Base-by-base conservation (phyloP, 92 coral and sea anemone genomes). In the Palythoa grandiflora region DNA sequence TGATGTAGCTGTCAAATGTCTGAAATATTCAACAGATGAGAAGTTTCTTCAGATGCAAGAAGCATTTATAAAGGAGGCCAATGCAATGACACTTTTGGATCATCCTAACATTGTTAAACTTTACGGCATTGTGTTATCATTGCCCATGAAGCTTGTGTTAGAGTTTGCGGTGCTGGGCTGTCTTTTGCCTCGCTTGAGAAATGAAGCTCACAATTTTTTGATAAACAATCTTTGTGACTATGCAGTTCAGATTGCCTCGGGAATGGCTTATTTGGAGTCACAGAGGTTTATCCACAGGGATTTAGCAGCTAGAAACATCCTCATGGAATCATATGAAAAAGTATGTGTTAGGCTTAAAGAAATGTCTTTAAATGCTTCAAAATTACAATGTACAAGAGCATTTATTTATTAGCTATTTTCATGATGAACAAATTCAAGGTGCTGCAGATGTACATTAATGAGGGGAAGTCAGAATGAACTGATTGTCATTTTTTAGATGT, bases 51-150 rank as follows among this genome's bases (percentile, higher is more conserved):
- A 94, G 72, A 93, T 94, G 92, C 97, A 97, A 89, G 90, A 89
- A 72, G 96, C 96, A 28, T 97, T 97, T 68, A 94, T 91, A 78
- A 94, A 96, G 74, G 99, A 97, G 89, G 99, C 99, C 20, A 97
- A 96, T 93, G 97, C 97, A 2, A 97, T 97, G 99, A 94, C 96
- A 60, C 88, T 91, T 15, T 84, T 97, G 48, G 98, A 97, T 68
- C 98, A 97, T 87, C 96, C 95, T 2, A 93, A 97, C 76, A 93
- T 97, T 59, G 94, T 97, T 65, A 94, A 85, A 78, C 94, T 97
- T 15, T 83, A 95, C 40, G 99, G 99, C 38, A 87, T 97, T 48
- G 98, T 97, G 4, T 90, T 97, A 48, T 88, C 99, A 14, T 87
- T 90, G 5, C 98, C 99, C 0, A 88, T 97, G 78, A 94, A 92